Conservation (phyloP, 2,113 vertebrate species). For the Centrocercus urophasianus region DNA sequence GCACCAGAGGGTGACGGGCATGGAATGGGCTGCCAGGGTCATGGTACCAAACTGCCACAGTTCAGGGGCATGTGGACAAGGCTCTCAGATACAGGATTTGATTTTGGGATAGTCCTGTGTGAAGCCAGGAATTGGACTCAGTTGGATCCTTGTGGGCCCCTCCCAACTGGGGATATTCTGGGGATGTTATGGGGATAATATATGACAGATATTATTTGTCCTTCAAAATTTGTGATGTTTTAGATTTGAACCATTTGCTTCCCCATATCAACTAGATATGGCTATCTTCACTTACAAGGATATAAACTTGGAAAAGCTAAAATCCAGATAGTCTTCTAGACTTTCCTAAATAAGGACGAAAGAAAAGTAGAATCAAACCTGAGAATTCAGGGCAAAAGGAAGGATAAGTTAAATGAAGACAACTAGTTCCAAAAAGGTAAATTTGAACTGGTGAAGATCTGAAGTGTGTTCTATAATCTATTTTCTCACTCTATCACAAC, state of each 20-base stretch:
- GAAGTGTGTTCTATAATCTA: background rate
- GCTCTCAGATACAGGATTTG: background rate
- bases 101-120: background rate
- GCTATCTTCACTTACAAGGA: background rate
- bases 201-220: background rate
- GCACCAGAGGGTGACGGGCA: background rate
- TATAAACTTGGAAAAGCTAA: background rate
- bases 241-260: background rate
- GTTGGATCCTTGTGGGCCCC: background rate
- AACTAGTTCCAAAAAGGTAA: background rate
- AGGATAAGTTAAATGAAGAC: background rate
- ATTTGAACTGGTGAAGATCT: background rate
- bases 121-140: background rate
- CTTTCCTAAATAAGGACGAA: background rate
- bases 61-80: background rate
- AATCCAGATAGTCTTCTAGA: background rate
- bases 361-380: background rate
- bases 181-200: too few relatives aligned
- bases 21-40: background rate
- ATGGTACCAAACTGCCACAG: background rate
- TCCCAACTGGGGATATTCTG: background rate
- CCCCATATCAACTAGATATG: background rate
- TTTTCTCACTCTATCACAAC: background rate
- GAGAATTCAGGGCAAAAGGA: background rate
- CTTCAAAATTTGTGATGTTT: background rate